phyloP scores from a whole-genome alignment of 2,113 vertebrate species.

The Apteryx mantelli region DNA sequence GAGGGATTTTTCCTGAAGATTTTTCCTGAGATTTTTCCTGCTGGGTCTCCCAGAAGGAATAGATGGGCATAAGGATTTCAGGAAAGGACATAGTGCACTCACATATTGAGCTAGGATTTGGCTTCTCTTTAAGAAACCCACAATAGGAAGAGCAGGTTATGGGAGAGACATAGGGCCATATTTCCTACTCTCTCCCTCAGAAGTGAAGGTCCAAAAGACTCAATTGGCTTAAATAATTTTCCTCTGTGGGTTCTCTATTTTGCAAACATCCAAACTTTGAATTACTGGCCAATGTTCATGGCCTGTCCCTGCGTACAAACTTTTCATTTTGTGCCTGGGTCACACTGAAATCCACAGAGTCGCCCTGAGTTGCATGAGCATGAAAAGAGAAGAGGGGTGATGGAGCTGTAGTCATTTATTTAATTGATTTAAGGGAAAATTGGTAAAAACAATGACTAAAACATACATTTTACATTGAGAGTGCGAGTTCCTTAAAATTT shows the following conservation, averaged over 20 bases:
- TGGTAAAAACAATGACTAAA: not conserved
- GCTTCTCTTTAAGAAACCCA: not conserved
- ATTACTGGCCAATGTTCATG: accelerated
- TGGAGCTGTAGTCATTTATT: not conserved
- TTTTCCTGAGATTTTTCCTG: not conserved
- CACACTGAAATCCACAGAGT: not conserved
- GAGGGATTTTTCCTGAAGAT: not conserved
- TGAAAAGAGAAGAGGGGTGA: not conserved
- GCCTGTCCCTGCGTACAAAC: not conserved
- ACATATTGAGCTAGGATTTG: not conserved
- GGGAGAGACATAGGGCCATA: not conserved
- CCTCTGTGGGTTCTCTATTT: not conserved
- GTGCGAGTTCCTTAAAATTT: not conserved
- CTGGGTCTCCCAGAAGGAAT: not conserved
- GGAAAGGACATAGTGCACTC: not conserved
- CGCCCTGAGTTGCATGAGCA: not conserved
- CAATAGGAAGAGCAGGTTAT: not conserved
- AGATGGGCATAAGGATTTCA: not conserved
- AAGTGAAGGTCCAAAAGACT: not conserved
- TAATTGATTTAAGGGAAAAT: not conserved
- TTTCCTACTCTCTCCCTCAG: not conserved
- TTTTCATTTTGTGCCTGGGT: accelerated
- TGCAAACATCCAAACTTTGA: not conserved
- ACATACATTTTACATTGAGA: not conserved
- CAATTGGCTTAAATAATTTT: not conserved